Percentiles rank a stretch among this genome's conserved stretches.
Conservation (phyloP, 2,797 vertebrate species). For the Hoplostethus mediterraneus region DNA sequence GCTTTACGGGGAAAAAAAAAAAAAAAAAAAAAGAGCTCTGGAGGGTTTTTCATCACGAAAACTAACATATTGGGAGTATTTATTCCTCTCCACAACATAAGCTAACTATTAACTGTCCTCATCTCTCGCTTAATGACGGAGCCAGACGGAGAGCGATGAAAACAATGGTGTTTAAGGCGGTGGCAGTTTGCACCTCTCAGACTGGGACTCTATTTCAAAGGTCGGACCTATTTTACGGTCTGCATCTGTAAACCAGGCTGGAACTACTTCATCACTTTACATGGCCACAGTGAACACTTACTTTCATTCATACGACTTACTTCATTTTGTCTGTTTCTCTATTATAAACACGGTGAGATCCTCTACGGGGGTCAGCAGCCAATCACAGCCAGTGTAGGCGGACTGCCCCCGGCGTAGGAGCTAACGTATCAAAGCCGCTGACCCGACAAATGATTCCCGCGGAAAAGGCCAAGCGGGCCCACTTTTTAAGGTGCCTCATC, state of each 20-base stretch:
- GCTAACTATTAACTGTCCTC: conserved; percentile 45
- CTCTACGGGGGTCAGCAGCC: conserved; percentile 37
- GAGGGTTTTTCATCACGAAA: conserved; percentile 52
- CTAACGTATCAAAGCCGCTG: conserved; percentile 41
- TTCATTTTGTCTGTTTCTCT: conserved; percentile 24
- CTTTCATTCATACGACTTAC: conserved; percentile 14
- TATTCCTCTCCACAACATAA: conserved; percentile 39
- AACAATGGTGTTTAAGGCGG: conserved; percentile 33
- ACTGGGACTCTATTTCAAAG: conserved; percentile 20
- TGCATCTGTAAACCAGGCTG: conserved; percentile 39
- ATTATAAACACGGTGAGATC: conserved; percentile 17
- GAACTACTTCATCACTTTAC: conserved; percentile 6
- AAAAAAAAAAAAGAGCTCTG: conserved; percentile 38
- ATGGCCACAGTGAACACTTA: not conserved
- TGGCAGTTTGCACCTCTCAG: conserved; percentile 40
- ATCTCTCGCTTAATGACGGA: conserved; percentile 26
- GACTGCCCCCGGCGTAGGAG: not conserved
- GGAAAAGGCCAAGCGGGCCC: conserved; percentile 38
- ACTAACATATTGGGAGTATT: conserved; percentile 44
- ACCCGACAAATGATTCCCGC: conserved; percentile 51
- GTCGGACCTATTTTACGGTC: conserved; percentile 7
- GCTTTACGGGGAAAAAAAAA: conserved; percentile 24
- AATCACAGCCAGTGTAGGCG: conserved; percentile 37
- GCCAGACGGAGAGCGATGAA: conserved; percentile 11
- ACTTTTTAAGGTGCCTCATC: conserved; percentile 58